A percentile compares a stretch with the other conserved stretches of the same genome.
These are phyloP conservation scores for Trichomalopsis sarcophagae DNA, from an alignment of 1,140 invertebrate species.

Conservation along the genomic window DNA sequence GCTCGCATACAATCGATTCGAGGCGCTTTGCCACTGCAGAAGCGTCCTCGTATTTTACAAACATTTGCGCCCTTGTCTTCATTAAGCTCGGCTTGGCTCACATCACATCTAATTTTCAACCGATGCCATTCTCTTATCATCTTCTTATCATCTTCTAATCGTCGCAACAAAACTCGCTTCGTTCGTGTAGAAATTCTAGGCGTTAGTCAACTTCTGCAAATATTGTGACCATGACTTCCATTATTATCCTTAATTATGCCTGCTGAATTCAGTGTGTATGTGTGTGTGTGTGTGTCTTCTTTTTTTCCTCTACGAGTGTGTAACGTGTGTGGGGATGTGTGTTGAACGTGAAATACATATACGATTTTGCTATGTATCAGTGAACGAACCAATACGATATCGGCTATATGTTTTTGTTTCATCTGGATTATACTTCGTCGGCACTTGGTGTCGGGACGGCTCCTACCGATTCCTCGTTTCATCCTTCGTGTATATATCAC, in stretches of 20 bases:
- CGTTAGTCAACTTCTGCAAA: constrained; percentile 14
- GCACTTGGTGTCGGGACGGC: constrained; percentile 50
- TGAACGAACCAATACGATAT: constrained; percentile 42
- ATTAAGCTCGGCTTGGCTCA: background rate
- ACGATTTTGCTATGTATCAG: constrained; percentile 13
- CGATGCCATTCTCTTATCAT: background rate
- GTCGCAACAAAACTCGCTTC: constrained; percentile 15
- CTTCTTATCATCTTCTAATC: background rate
- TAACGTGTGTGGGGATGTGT: background rate
- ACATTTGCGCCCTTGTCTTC: constrained; percentile 10
- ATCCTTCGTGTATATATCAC: background rate
- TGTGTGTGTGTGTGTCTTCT: background rate
- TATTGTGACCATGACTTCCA: constrained; percentile 18
- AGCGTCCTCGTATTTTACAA: background rate
- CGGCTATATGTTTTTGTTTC: constrained; percentile 12
- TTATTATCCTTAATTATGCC: constrained; percentile 31
- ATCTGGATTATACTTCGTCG: constrained; percentile 39
- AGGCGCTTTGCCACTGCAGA: background rate
- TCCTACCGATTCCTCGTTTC: constrained; percentile 27
- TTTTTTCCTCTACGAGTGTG: background rate
- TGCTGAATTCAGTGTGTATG: background rate
- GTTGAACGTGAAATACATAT: constrained; percentile 21
- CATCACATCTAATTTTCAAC: background rate
- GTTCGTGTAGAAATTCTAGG: constrained; percentile 34
- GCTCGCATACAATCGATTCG: background rate